A percentile compares a stretch with the other conserved stretches of the same genome.
phyloP scores from a whole-genome alignment of 2,888 invertebrate genomes.

The Diaperis boleti region DNA sequence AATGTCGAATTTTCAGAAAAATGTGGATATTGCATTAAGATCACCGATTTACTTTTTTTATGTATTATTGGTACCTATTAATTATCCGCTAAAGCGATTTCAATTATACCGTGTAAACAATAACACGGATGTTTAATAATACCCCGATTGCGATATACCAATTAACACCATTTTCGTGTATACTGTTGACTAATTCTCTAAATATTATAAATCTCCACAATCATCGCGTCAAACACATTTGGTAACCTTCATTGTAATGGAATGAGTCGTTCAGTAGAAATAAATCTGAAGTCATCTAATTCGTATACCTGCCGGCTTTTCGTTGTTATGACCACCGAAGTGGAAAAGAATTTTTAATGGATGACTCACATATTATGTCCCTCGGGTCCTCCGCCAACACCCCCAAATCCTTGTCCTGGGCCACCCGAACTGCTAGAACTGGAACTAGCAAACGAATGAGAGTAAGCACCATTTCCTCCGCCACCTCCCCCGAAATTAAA shows the following conservation, averaged over 20 bases:
- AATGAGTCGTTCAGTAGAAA: conserved; percentile 21
- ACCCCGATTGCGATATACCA: too few species aligned
- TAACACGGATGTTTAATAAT: too few species aligned
- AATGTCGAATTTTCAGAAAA: too few species aligned
- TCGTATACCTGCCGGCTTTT: neutral
- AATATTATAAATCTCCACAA: conserved; percentile 9
- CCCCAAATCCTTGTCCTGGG: conserved; percentile 35
- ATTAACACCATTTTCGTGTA: neutral
- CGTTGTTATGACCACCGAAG: too few species aligned
- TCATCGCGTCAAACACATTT: conserved; percentile 7
- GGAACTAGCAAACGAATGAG: conserved; percentile 59
- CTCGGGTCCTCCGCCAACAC: conserved; percentile 2
- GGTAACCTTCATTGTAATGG: conserved; percentile 18
- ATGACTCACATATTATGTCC: conserved; percentile 4
- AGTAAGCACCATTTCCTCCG: conserved; percentile 51
- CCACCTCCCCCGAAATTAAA: conserved; percentile 61
- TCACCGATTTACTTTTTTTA: too few species aligned
- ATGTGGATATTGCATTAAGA: too few species aligned
- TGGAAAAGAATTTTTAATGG: too few species aligned
- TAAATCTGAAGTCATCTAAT: neutral
- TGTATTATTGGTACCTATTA: too few species aligned
- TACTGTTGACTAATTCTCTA: neutral
- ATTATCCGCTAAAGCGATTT: too few species aligned
- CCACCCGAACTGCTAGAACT: conserved; percentile 41
- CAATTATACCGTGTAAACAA: too few species aligned